Evolutionary conservation across 2,888 invertebrate genomes (phyloP).

Genomic region (Schizotus pectinicornis): DNA sequence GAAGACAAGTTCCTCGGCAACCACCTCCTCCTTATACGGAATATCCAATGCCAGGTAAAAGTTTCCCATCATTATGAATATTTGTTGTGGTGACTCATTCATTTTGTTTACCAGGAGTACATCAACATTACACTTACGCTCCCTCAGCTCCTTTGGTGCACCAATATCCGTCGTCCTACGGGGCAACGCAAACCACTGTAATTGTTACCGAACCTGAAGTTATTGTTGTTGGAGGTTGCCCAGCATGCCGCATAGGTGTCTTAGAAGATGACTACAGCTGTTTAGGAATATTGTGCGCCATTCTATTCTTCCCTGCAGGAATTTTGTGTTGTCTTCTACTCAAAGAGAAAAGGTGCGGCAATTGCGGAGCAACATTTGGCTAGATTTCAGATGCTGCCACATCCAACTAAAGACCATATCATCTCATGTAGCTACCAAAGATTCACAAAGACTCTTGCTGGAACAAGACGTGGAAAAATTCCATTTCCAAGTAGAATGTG

Average conservation of each 20-base stretch:
- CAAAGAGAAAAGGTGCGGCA: constrained; percentile 83
- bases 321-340: constrained; percentile 85
- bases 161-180: constrained; percentile 34
- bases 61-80: no score
- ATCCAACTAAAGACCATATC: no score
- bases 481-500: no score
- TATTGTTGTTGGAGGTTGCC: constrained; percentile 85
- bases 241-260: constrained; percentile 86
- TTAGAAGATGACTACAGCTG: constrained; percentile 88
- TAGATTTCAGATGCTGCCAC: background rate
- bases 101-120: constrained; percentile 10
- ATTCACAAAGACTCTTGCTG: no score
- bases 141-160: constrained; percentile 8
- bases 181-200: constrained; percentile 53
- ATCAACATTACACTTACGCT: constrained; percentile 7
- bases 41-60: no score
- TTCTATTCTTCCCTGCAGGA: constrained; percentile 86
- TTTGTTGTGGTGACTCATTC: no score
- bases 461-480: no score
- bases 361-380: constrained; percentile 84
- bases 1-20: no score
- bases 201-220: constrained; percentile 77
- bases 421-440: no score
- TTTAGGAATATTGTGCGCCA: constrained; percentile 82
- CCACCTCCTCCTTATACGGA: no score